phyloP scores from a whole-genome alignment of 2,888 invertebrate genomes.

The Cheilosia urbana region DNA sequence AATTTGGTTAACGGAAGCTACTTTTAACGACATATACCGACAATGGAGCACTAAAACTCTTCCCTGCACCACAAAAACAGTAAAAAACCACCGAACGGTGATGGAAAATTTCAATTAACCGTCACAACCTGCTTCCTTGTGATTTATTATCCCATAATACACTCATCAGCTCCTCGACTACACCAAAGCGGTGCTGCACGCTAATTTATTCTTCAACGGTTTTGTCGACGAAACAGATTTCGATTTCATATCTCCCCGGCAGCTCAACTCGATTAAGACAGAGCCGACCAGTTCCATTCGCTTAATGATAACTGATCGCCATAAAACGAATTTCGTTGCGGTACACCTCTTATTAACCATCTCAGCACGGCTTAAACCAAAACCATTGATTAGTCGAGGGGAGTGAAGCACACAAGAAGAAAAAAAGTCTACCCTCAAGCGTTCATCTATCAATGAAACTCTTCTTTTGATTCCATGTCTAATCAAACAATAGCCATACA shows the following conservation, averaged over 20 bases:
- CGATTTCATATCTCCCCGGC: constrained; percentile 44
- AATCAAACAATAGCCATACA: constrained; percentile 60
- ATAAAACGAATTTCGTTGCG: constrained; percentile 57
- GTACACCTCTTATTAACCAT: constrained; percentile 59
- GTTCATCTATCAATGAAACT: constrained; percentile 50
- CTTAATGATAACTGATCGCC: constrained; percentile 63
- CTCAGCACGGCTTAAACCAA: constrained; percentile 42
- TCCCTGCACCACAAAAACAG: neutral
- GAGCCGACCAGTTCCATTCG: neutral
- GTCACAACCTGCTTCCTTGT: neutral
- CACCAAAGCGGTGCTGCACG: constrained; percentile 6
- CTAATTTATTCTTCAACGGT: constrained; percentile 52
- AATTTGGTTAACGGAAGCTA: too few relatives aligned
- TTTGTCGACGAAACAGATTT: constrained; percentile 27
- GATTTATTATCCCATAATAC: constrained; percentile 37
- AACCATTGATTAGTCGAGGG: constrained; percentile 59
- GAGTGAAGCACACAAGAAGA: constrained; percentile 40
- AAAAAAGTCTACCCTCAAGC: constrained; percentile 27
- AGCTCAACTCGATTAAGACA: constrained; percentile 37
- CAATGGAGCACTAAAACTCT: neutral
- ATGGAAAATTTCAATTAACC: neutral
- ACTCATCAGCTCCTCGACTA: constrained; percentile 32
- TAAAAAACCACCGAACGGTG: neutral
- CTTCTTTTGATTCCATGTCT: constrained; percentile 26
- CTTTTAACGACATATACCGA: neutral